Percentiles rank a stretch among this genome's conserved stretches.
Conservation (phyloP, 2,113 vertebrate genomes). For the Zingel zingel region DNA sequence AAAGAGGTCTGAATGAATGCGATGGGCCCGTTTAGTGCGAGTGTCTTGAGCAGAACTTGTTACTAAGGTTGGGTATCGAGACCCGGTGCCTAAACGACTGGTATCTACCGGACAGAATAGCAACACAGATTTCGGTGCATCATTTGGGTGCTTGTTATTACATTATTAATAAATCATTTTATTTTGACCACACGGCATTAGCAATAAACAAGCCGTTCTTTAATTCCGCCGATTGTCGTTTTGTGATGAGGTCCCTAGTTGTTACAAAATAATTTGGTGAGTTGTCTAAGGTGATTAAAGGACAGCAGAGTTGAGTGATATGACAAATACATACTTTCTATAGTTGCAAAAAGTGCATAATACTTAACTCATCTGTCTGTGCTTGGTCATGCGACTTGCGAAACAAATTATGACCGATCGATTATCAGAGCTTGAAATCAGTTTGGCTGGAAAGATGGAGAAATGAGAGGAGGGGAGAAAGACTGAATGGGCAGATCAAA, state of each 20-base stretch:
- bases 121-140: no score
- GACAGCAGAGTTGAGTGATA: neutral
- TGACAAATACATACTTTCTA: neutral
- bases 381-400: neutral
- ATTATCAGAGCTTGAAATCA: conserved; percentile 30
- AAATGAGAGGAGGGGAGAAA: neutral
- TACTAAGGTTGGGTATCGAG: no score
- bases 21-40: neutral
- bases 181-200: no score
- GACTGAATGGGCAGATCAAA: conserved; percentile 49
- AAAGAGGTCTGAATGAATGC: neutral
- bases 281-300: neutral
- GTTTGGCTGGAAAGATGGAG: neutral
- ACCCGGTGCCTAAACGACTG: no score
- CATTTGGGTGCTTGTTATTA: no score
- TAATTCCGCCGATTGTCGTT: no score
- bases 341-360: neutral
- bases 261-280: neutral
- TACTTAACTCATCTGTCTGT: neutral
- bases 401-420: conserved; percentile 8
- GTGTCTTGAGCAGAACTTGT: neutral
- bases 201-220: no score
- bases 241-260: no score
- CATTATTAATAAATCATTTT: no score
- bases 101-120: no score